A percentile compares a stretch with the other conserved stretches of the same genome.
phyloP scores from a whole-genome alignment of 1,140 invertebrate species.

The Thereuonema tuberculata region DNA sequence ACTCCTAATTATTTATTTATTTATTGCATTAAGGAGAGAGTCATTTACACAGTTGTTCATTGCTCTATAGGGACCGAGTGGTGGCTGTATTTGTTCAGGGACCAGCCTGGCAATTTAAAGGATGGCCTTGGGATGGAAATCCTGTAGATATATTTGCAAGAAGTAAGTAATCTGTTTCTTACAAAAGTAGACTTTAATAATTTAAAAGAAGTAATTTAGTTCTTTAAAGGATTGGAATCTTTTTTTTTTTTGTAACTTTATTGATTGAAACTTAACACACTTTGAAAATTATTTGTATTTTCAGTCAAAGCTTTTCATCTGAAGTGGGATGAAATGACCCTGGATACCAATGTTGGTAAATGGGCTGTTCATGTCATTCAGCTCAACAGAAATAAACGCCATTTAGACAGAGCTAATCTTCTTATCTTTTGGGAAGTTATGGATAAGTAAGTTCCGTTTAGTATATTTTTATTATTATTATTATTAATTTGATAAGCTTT shows the following conservation, averaged over 20 bases:
- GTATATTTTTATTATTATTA: too few species aligned
- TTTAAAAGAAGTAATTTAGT: conserved; percentile 1
- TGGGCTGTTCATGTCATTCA: conserved; percentile 92
- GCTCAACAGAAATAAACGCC: conserved; percentile 79
- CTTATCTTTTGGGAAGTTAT: conserved; percentile 95
- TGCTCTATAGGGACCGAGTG: conserved; percentile 65
- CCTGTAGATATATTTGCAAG: conserved; percentile 95
- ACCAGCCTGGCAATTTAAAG: conserved; percentile 99
- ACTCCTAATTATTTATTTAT: too few species aligned
- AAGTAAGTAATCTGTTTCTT: conserved; percentile 46
- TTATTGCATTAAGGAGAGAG: too few species aligned
- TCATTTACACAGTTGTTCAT: too few species aligned
- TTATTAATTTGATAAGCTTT: too few species aligned
- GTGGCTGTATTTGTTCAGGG: conserved; percentile 99
- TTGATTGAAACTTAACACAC: too few species aligned
- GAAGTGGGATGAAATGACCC: conserved; percentile 88
- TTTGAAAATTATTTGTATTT: too few species aligned
- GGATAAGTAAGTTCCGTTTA: conserved; percentile 58
- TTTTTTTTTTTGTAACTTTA: conserved; percentile 2
- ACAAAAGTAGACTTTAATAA: too few species aligned
- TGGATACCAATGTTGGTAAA: conserved; percentile 84
- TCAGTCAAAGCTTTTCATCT: conserved; percentile 93
- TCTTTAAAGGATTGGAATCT: neutral
- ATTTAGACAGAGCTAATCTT: conserved; percentile 88
- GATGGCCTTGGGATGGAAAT: conserved; percentile 97